Percentiles rank a stretch among this genome's conserved stretches.
Conservation (phyloP, 2,888 invertebrate species). For the Globia sparganii region DNA sequence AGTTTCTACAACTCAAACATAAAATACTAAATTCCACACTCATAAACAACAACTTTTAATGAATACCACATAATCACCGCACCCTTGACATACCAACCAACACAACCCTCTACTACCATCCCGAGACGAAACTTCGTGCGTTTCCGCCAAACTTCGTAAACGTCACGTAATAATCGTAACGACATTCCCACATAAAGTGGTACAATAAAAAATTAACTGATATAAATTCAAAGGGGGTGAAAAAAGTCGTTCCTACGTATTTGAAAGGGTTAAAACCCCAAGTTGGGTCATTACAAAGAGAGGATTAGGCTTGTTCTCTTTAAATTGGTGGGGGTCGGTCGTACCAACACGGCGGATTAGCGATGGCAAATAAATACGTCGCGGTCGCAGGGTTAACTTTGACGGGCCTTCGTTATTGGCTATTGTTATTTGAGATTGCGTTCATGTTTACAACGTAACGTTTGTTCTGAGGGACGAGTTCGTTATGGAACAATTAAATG, state of each 20-base stretch:
- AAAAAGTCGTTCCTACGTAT: slow-evolving; percentile 67
- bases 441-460: slow-evolving; percentile 45
- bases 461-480: slow-evolving; percentile 42
- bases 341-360: slow-evolving; percentile 73
- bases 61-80: slow-evolving; percentile 46
- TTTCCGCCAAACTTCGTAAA: slow-evolving; percentile 55
- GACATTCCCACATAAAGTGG: slow-evolving; percentile 58
- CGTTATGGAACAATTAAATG: slow-evolving; percentile 42
- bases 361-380: slow-evolving; percentile 69
- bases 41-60: slow-evolving; percentile 59
- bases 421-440: slow-evolving; percentile 64
- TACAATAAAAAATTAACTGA: slow-evolving; percentile 67
- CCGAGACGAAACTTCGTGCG: slow-evolving; percentile 50
- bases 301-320: slow-evolving; percentile 77
- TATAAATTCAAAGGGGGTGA: slow-evolving; percentile 70
- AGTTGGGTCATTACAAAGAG: slow-evolving; percentile 77
- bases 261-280: slow-evolving; percentile 69
- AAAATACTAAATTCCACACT: slow-evolving; percentile 12
- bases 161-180: slow-evolving; percentile 59
- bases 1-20: slow-evolving; percentile 18
- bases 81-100: slow-evolving; percentile 28
- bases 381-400: slow-evolving; percentile 61
- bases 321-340: slow-evolving; percentile 73
- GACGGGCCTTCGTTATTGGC: slow-evolving; percentile 55
- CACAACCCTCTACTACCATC: slow-evolving; percentile 40